A percentile compares a stretch with the other conserved stretches of the same genome.
Evolutionary conservation across 2,113 vertebrate genomes (phyloP).

Genomic region (Trogon melanurus): DNA sequence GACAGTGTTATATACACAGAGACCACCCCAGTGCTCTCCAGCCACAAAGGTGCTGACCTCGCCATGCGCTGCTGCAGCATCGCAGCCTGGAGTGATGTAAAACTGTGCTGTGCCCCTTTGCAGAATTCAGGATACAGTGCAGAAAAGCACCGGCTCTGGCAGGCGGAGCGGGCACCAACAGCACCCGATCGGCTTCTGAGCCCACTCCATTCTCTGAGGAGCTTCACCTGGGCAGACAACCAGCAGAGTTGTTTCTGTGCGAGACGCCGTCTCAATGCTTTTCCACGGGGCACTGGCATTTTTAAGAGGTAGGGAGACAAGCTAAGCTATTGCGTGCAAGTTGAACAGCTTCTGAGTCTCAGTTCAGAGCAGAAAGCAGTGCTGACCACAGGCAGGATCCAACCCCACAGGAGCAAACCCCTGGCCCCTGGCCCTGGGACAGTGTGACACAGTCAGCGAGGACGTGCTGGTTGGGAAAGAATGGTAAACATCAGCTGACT

Average conservation of each 20-base stretch:
- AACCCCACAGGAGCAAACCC: not conserved
- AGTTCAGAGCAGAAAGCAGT: not conserved
- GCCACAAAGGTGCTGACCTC: rapidly evolving
- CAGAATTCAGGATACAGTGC: rapidly evolving
- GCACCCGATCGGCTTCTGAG: not conserved
- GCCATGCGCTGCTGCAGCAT: rapidly evolving
- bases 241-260: not conserved
- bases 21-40: not conserved
- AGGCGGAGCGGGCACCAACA: not conserved
- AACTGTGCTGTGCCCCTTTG: rapidly evolving
- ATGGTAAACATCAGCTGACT: not conserved
- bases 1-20: not conserved
- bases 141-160: not conserved
- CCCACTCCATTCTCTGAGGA: not conserved
- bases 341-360: not conserved
- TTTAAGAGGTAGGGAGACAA: not conserved
- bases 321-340: not conserved
- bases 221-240: not conserved
- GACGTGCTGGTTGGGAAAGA: rapidly evolving
- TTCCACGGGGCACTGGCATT: rapidly evolving
- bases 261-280: rapidly evolving
- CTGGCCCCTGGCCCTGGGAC: not conserved
- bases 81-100: rapidly evolving
- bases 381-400: not conserved
- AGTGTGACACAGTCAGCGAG: rapidly evolving